These are phyloP conservation scores for Maconellicoccus hirsutus DNA, from an alignment of 1,140 invertebrate species.

Conservation along the genomic window DNA sequence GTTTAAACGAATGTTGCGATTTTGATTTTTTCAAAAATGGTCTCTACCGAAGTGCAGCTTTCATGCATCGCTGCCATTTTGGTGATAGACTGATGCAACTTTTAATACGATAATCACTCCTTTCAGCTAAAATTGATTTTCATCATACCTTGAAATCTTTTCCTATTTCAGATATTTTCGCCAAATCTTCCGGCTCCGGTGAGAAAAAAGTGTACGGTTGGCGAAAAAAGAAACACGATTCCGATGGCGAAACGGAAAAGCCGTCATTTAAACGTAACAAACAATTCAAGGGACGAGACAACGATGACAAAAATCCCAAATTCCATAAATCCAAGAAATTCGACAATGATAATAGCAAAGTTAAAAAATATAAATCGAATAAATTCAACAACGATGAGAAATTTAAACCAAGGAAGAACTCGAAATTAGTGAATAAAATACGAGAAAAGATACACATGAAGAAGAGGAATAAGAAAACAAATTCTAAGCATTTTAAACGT, in stretches of 20 bases:
- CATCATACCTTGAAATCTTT: not conserved
- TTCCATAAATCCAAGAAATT: not conserved
- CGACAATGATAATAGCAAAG: not conserved
- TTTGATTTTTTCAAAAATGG: too few relatives aligned
- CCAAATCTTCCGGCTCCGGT: not conserved
- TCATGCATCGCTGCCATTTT: too few relatives aligned
- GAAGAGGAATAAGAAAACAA: not conserved
- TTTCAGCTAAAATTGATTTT: too few relatives aligned
- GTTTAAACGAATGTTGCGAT: too few relatives aligned
- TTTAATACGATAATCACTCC: too few relatives aligned
- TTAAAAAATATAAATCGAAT: not conserved
- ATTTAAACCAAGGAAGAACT: not conserved
- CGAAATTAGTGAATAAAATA: too few relatives aligned
- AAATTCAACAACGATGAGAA: not conserved
- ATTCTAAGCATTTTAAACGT: not conserved
- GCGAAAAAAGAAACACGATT: not conserved
- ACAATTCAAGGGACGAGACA: not conserved
- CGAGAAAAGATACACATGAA: not conserved
- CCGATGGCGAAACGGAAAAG: too few relatives aligned
- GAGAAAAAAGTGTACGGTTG: not conserved
- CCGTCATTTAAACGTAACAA: too few relatives aligned
- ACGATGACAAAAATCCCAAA: not conserved
- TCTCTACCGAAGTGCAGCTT: too few relatives aligned
- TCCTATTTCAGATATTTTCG: not conserved
- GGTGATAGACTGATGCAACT: too few relatives aligned